These are phyloP conservation scores for Melanostigma gelatinosum DNA, from an alignment of 2,113 vertebrate genomes.

Conservation along the genomic window DNA sequence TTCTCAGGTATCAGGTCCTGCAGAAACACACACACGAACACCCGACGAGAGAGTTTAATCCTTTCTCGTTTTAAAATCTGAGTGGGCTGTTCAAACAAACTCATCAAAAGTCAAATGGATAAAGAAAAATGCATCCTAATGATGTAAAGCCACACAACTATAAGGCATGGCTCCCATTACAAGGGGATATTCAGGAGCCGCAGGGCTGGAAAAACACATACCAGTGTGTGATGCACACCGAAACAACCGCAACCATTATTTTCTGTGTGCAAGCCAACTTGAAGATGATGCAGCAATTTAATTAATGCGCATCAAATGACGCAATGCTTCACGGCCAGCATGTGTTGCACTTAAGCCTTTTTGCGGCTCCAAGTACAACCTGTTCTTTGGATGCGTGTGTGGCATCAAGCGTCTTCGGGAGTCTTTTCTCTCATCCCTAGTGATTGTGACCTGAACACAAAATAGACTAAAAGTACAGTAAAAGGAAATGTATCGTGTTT, in stretches of 20 bases:
- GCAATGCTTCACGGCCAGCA: background rate
- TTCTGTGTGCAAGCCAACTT: background rate
- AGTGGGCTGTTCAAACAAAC: constrained; percentile 25
- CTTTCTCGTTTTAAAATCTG: constrained; percentile 28
- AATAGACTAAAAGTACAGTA: background rate
- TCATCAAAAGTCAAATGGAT: constrained; percentile 32
- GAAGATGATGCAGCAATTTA: background rate
- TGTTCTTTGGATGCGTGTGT: background rate
- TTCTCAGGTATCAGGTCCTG: constrained; percentile 37
- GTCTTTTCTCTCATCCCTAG: background rate
- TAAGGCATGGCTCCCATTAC: background rate
- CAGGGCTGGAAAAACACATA: background rate
- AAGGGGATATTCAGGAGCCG: constrained; percentile 5
- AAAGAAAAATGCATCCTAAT: constrained; percentile 7
- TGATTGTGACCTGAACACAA: constrained; percentile 9
- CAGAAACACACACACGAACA: constrained; percentile 32
- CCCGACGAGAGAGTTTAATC: constrained; percentile 29
- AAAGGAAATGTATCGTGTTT: background rate
- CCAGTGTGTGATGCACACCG: background rate
- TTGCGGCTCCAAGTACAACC: background rate
- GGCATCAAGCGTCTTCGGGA: background rate
- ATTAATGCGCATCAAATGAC: background rate
- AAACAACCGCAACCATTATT: background rate
- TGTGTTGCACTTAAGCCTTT: constrained; percentile 7
- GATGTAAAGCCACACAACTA: constrained; percentile 7